Percentiles rank a stretch among this genome's conserved stretches.
Evolutionary conservation across 2,888 invertebrate genomes (phyloP).

Genomic region (Caradrina kadenii): DNA sequence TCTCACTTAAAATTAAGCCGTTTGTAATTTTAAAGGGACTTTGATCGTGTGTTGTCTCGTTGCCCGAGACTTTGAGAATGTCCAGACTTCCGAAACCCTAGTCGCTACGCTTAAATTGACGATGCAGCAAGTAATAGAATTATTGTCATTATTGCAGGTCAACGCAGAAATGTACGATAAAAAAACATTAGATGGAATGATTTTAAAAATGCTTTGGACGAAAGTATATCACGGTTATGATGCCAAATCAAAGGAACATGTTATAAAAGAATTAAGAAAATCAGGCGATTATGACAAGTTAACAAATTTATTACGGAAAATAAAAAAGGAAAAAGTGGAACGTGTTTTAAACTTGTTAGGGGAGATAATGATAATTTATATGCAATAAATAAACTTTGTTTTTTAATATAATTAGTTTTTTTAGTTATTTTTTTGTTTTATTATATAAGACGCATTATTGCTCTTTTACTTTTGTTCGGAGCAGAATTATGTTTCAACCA

Average conservation of each 20-base stretch:
- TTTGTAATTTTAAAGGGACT: too few species aligned
- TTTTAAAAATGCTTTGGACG: slow-evolving; percentile 83
- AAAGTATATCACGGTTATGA: slow-evolving; percentile 80
- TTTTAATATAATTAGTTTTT: background rate
- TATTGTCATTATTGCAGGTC: slow-evolving; percentile 69
- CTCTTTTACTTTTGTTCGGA: background rate
- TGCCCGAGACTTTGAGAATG: too few species aligned
- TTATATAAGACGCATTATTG: background rate
- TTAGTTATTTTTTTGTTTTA: background rate
- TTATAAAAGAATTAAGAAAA: slow-evolving; percentile 76
- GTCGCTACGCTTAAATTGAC: background rate
- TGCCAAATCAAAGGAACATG: slow-evolving; percentile 75
- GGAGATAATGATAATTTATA: slow-evolving; percentile 79
- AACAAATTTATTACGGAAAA: slow-evolving; percentile 72
- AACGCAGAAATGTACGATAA: slow-evolving; percentile 68
- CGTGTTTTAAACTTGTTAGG: slow-evolving; percentile 76
- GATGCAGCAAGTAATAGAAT: background rate
- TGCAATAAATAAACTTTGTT: slow-evolving; percentile 67
- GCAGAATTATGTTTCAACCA: slow-evolving; percentile 4
- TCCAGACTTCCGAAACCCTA: too few species aligned
- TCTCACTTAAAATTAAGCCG: too few species aligned
- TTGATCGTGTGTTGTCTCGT: too few species aligned
- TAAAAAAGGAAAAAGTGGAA: slow-evolving; percentile 78
- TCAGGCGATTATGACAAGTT: slow-evolving; percentile 79
- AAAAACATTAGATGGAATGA: slow-evolving; percentile 82